Percentiles rank a stretch among this genome's conserved stretches.
phyloP scores from a whole-genome alignment of 1,140 invertebrate genomes.

The Gonioctena quinquepunctata region DNA sequence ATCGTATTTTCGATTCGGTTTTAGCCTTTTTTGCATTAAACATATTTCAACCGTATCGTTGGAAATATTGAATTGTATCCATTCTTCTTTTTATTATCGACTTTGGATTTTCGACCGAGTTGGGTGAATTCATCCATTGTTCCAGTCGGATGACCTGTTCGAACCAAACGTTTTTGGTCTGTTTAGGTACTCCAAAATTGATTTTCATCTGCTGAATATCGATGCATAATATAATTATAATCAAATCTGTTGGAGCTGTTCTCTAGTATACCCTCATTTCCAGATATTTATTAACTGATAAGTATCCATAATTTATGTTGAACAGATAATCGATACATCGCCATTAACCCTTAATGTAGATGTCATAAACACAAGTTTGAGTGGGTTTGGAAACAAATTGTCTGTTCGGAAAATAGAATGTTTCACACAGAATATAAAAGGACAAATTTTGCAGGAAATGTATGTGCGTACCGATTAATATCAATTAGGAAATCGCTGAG shows the following conservation, averaged over 20 bases:
- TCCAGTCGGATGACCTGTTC: too few species aligned
- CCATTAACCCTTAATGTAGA: neutral
- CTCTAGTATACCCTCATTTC: neutral
- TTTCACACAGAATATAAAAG: neutral
- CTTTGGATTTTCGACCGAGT: too few species aligned
- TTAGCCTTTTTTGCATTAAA: too few species aligned
- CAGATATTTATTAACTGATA: neutral
- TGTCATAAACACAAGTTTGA: neutral
- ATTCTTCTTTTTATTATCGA: too few species aligned
- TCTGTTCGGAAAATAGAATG: neutral
- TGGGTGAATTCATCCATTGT: too few species aligned
- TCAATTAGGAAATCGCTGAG: neutral
- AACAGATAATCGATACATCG: neutral
- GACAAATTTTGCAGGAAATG: neutral
- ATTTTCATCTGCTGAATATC: neutral
- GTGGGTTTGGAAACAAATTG: neutral
- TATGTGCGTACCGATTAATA: neutral
- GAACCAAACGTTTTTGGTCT: too few species aligned
- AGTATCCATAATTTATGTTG: neutral
- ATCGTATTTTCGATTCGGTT: too few species aligned
- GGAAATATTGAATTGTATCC: too few species aligned
- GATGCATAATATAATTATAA: neutral
- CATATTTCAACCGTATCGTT: too few species aligned
- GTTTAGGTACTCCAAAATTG: neutral
- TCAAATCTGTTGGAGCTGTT: neutral